Evolutionary conservation across 2,888 invertebrate genomes (phyloP).

Genomic region (Maniola hyperantus): DNA sequence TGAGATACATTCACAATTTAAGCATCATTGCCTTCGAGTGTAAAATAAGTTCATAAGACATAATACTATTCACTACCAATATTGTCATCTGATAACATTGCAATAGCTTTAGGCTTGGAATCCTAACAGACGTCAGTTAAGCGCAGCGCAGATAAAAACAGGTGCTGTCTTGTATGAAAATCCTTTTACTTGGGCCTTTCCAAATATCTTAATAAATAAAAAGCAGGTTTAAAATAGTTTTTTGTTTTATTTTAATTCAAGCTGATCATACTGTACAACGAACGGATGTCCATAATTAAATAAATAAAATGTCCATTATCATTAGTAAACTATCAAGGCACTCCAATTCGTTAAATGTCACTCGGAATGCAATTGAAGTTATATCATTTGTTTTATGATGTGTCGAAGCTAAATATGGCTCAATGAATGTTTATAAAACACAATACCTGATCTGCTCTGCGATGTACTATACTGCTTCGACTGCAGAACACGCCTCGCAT

Average conservation of each 20-base stretch:
- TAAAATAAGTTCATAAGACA: conserved; percentile 39
- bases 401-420: neutral
- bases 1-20: conserved; percentile 34
- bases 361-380: too few relatives aligned
- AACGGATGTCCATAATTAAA: too few relatives aligned
- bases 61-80: conserved; percentile 55
- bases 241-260: too few relatives aligned
- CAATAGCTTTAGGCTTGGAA: conserved; percentile 45
- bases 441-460: neutral
- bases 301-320: too few relatives aligned
- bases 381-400: too few relatives aligned
- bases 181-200: too few relatives aligned
- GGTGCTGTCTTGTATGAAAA: neutral
- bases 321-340: neutral
- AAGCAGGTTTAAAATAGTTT: too few relatives aligned
- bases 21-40: conserved; percentile 59
- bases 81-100: conserved; percentile 64
- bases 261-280: neutral
- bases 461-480: neutral
- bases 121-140: neutral
- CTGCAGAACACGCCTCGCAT: conserved; percentile 24
- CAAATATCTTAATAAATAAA: too few relatives aligned
- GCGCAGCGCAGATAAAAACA: neutral
- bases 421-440: neutral
- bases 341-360: neutral